These are phyloP conservation scores for Steinernema feltiae DNA, from an alignment of 1,140 invertebrate genomes.

Conservation along the genomic window DNA sequence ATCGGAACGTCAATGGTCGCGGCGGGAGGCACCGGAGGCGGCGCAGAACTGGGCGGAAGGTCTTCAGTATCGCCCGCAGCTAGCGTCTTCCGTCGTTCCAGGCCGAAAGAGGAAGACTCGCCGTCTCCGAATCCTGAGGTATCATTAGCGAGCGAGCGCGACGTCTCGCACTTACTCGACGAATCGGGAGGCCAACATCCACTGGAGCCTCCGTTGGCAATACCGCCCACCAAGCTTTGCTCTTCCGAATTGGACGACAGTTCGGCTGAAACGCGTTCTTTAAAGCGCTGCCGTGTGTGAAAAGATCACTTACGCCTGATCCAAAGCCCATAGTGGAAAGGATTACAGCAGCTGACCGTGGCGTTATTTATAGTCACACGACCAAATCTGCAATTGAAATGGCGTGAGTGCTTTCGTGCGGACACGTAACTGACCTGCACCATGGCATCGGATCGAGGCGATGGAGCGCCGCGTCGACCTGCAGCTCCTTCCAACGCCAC, in stretches of 20 bases:
- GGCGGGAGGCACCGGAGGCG: constrained; percentile 9
- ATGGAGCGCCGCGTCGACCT: constrained; percentile 56
- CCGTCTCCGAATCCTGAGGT: constrained; percentile 12
- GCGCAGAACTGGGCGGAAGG: not conserved
- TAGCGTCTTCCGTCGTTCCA: not conserved
- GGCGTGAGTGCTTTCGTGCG: too few relatives aligned
- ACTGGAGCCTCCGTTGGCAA: constrained; percentile 42
- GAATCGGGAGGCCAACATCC: constrained; percentile 22
- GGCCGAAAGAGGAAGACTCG: not conserved
- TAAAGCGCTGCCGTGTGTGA: not conserved
- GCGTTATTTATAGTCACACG: constrained; percentile 58
- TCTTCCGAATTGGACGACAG: constrained; percentile 43
- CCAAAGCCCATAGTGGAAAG: constrained; percentile 56
- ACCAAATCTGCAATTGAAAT: too few relatives aligned
- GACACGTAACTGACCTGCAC: too few relatives aligned
- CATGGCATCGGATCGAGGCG: constrained; percentile 54
- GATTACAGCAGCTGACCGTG: constrained; percentile 56
- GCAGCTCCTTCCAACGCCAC: constrained; percentile 56
- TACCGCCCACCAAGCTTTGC: constrained; percentile 38
- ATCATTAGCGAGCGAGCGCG: constrained; percentile 33
- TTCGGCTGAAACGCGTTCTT: constrained; percentile 41
- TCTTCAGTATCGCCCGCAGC: not conserved
- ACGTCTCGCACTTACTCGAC: constrained; percentile 30
- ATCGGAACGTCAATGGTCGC: not conserved
- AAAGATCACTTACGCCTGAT: constrained; percentile 48